These are phyloP conservation scores for Tautogolabrus adspersus DNA, from an alignment of 2,113 vertebrate genomes.

Conservation along the genomic window DNA sequence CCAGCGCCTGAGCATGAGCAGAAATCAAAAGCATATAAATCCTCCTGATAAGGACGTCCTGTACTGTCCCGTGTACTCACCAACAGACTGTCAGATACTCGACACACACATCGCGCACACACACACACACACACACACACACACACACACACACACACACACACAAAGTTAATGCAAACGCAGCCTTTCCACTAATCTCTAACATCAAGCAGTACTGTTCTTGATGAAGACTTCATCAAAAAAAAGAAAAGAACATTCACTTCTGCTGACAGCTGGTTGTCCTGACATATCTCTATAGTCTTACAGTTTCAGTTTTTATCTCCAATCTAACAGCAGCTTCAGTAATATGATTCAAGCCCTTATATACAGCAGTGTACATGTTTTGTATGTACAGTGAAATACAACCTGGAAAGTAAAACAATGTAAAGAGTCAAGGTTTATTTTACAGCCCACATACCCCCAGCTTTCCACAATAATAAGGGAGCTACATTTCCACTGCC, in stretches of 20 bases:
- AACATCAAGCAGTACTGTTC: slow-evolving; percentile 31
- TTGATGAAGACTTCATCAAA: slow-evolving; percentile 50
- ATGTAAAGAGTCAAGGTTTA: too few species aligned
- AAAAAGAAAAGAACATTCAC: slow-evolving; percentile 39
- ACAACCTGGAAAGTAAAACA: background rate
- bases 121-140: background rate
- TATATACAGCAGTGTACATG: background rate
- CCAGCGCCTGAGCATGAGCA: slow-evolving; percentile 50
- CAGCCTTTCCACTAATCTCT: slow-evolving; percentile 57
- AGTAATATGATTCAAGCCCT: too few species aligned
- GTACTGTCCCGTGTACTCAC: slow-evolving; percentile 40
- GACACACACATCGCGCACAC: background rate
- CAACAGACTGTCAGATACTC: slow-evolving; percentile 4
- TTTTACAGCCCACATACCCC: background rate
- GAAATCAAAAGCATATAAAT: slow-evolving; percentile 73
- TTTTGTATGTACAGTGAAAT: background rate
- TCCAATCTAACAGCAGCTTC: too few species aligned
- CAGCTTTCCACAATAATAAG: background rate
- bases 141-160: slow-evolving; percentile 17
- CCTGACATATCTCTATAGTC: slow-evolving; percentile 12
- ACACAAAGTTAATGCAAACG: slow-evolving; percentile 24
- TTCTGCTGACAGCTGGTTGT: slow-evolving; percentile 36
- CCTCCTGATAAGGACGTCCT: slow-evolving; percentile 62
- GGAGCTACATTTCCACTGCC: too few species aligned
- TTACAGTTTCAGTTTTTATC: background rate